phyloP scores from a whole-genome alignment of 2,888 invertebrate genomes.

The Agrochola circellaris region DNA sequence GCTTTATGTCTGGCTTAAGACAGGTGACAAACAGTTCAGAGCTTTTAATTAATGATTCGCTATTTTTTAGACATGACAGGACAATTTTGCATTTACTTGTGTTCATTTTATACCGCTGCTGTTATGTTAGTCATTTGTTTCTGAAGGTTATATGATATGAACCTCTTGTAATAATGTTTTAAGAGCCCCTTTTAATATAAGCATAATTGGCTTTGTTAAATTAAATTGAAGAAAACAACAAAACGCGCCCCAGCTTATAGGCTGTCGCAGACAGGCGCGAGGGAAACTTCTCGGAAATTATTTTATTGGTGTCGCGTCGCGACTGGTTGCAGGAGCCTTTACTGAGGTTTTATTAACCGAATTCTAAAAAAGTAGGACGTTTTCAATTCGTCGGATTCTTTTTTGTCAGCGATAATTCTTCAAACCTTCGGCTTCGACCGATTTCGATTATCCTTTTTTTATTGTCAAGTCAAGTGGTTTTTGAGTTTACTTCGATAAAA shows the following conservation, averaged over 20 bases:
- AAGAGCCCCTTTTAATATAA: not conserved
- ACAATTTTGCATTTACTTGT: constrained; percentile 41
- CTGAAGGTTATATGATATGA: not conserved
- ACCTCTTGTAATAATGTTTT: not conserved
- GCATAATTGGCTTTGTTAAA: not conserved
- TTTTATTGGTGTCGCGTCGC: too few species aligned
- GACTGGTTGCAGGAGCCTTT: not conserved
- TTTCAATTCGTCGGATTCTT: not conserved
- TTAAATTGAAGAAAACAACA: not conserved
- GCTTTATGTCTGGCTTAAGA: constrained; percentile 1
- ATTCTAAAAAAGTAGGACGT: not conserved
- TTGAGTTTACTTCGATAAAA: not conserved
- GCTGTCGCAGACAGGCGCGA: too few species aligned
- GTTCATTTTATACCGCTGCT: constrained; percentile 18
- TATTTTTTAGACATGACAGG: constrained; percentile 30
- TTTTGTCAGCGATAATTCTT: not conserved
- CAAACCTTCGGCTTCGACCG: too few species aligned
- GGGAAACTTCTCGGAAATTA: too few species aligned
- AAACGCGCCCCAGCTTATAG: too few species aligned
- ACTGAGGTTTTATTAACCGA: not conserved
- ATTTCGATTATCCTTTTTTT: constrained; percentile 2
- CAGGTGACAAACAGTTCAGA: constrained; percentile 23
- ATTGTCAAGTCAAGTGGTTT: not conserved
- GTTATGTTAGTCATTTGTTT: constrained; percentile 20
- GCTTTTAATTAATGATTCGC: constrained; percentile 20